These are phyloP conservation scores for Nycticryphes semicollaris DNA, from an alignment of 2,113 vertebrate genomes.

Conservation along the genomic window DNA sequence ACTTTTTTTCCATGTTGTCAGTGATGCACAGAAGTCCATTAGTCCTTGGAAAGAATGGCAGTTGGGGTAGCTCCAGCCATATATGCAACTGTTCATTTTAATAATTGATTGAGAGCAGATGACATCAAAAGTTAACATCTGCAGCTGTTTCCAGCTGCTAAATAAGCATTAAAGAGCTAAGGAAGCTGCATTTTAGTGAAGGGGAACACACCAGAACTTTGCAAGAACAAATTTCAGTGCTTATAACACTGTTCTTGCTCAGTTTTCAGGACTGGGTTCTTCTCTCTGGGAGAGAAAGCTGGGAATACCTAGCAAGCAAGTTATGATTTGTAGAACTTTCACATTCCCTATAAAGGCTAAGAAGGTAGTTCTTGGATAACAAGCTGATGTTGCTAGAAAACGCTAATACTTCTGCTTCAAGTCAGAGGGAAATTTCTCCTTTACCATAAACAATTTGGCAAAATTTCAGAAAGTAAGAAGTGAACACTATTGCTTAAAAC, in stretches of 20 bases:
- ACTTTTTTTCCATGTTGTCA: neutral
- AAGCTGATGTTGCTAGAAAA: neutral
- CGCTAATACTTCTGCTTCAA: neutral
- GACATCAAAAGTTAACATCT: slow-evolving; percentile 49
- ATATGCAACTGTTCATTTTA: neutral
- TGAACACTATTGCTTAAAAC: neutral
- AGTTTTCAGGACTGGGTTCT: neutral
- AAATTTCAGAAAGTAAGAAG: neutral
- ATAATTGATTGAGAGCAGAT: slow-evolving; percentile 48
- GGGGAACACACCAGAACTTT: neutral
- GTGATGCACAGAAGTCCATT: neutral
- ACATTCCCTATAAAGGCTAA: neutral
- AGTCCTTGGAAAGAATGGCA: neutral
- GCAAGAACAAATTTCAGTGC: neutral
- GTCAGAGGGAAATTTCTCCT: neutral
- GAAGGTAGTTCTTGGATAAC: neutral
- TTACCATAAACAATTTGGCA: neutral
- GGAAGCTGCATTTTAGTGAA: neutral
- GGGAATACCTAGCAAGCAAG: neutral
- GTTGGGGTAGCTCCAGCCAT: neutral
- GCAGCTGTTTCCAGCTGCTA: slow-evolving; percentile 39
- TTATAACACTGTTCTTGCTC: neutral
- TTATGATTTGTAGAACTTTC: neutral
- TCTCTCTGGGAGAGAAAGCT: neutral
- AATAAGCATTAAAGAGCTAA: neutral